phyloP scores from a whole-genome alignment of 2,888 invertebrate species.

The Macrosiphum euphorbiae region DNA sequence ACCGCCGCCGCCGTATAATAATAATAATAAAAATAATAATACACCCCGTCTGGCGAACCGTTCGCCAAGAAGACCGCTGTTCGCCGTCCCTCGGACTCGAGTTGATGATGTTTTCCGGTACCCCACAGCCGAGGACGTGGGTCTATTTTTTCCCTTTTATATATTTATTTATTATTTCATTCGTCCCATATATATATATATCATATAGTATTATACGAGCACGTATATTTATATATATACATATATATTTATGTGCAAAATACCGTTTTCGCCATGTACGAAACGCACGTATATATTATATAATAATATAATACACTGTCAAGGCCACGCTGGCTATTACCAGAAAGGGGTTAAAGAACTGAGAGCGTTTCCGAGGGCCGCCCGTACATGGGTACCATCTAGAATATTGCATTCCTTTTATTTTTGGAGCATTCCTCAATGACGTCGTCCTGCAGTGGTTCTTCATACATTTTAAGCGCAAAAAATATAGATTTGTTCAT shows the following conservation, averaged over 20 bases:
- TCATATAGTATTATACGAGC: no score
- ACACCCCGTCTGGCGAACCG: constrained; percentile 2
- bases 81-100: constrained; percentile 1
- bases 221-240: no score
- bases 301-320: not conserved
- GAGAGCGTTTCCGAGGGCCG: not conserved
- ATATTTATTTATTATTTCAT: not conserved
- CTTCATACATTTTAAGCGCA: not conserved
- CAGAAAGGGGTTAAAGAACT: not conserved
- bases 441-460: not conserved
- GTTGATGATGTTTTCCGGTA: not conserved
- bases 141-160: not conserved
- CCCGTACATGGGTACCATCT: not conserved
- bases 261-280: not conserved
- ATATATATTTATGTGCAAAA: not conserved
- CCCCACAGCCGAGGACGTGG: not conserved
- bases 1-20: not conserved
- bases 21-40: constrained; percentile 1
- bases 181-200: not conserved
- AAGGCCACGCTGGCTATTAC: not conserved
- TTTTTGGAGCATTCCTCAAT: not conserved
- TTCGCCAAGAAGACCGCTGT: constrained; percentile 10
- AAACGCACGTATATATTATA: not conserved
- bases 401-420: not conserved
- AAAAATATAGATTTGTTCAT: not conserved